Base-by-base conservation (phyloP, 1,140 invertebrate genomes). In the Drosophila pandora region DNA sequence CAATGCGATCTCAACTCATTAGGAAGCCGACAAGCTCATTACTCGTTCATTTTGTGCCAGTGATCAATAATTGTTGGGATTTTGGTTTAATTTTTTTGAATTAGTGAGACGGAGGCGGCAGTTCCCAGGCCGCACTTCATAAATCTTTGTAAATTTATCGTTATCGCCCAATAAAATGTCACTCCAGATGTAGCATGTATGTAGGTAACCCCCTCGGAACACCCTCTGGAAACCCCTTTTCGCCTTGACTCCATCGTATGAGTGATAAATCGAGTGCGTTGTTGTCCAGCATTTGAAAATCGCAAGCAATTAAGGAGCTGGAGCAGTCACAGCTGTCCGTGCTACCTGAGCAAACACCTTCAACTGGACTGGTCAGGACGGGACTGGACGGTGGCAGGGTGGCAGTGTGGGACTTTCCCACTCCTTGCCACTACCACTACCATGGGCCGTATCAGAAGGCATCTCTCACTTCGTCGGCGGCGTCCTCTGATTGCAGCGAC, bases 81-180 rank as follows among this genome's bases (percentile, higher is more conserved):
- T 80, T 85, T 79, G 67, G 75, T 87, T 87, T 87, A 82, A 87
- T 87, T 88, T 88, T 79, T 77, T 83, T 77, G 75, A 88, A 88
- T 88, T 88, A 89, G 83, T 41, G 67, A 48, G 59, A 65, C 65
- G 52, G 48, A 67, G 49, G 59, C 59, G 64, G 55, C 59, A 60
- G 72, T 68, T 84, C 74, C 81, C 62, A 50, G 62, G 48, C 50
- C 32, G 52, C 76, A 79, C 65, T 70, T 76, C 77, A 88, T 88
- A 83, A 88, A 88, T 88, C 83, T 88, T 76, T 62, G 76, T 88
- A 79, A 88, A 88, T 88, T 88, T 88, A 88, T 88, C 79, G 83
- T 88, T 88, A 88, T 88, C 83, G 64, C 57, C 83, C 81, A 88
- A 88, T 88, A 88, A 88, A 88, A 76, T 88, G 83, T 88, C 83